These are phyloP conservation scores for Styela clava DNA, from an alignment of 23 tunicate species.

Conservation along the genomic window DNA sequence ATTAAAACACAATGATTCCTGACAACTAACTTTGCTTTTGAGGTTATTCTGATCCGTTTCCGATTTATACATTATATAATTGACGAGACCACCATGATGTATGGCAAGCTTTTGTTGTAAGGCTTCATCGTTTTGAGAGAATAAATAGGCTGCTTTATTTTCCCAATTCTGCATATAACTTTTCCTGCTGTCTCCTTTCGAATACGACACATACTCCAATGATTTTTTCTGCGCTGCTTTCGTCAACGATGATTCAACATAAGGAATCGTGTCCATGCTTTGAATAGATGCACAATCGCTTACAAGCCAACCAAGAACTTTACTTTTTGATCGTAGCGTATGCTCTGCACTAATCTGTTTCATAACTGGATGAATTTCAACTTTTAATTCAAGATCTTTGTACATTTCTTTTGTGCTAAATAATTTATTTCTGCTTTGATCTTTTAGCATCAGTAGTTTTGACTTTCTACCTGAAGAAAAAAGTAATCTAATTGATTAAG, in stretches of 20 bases:
- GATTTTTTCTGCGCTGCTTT: background rate
- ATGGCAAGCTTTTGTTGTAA: background rate
- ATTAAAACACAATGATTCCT: too few species aligned
- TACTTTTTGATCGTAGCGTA: background rate
- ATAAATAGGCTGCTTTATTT: background rate
- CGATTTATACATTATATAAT: slow-evolving; percentile 5
- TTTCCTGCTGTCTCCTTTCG: background rate
- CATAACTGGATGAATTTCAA: slow-evolving; percentile 18
- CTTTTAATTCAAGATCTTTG: background rate
- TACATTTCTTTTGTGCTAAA: background rate
- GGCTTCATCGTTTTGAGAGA: slow-evolving; percentile 15
- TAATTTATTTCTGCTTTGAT: background rate
- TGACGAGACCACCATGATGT: slow-evolving; percentile 17
- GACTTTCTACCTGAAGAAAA: background rate
- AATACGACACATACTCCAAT: background rate
- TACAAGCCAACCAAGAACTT: slow-evolving; percentile 10
- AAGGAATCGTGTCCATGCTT: slow-evolving; percentile 18
- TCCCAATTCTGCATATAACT: slow-evolving; percentile 16
- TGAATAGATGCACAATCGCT: slow-evolving; percentile 18
- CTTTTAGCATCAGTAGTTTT: background rate
- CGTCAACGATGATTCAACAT: background rate
- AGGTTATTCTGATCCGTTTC: background rate
- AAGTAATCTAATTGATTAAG: too few species aligned
- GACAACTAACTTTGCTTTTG: slow-evolving; percentile 18
- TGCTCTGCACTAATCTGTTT: slow-evolving; percentile 3